Percentiles rank a stretch among this genome's conserved stretches.
Evolutionary conservation across 2,113 vertebrate species (phyloP).

Genomic region (Dermatemys mawii): DNA sequence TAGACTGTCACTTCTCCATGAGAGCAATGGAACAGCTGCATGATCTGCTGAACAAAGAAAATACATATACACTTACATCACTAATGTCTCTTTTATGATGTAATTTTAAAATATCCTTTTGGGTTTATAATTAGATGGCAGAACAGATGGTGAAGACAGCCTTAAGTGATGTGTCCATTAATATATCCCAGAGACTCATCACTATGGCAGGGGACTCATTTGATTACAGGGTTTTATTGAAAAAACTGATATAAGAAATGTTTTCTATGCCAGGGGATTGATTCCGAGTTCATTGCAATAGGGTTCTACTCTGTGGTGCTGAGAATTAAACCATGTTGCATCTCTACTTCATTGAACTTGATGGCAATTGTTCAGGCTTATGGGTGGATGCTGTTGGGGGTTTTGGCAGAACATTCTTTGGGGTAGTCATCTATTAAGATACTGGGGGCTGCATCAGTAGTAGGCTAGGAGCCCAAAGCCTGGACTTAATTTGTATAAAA

Average conservation of each 20-base stretch:
- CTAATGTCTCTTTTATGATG: neutral
- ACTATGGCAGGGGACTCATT: neutral
- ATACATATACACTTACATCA: neutral
- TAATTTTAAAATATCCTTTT: neutral
- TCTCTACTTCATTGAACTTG: neutral
- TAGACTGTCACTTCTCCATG: neutral
- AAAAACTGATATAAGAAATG: neutral
- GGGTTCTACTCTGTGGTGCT: neutral
- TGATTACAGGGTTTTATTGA: neutral
- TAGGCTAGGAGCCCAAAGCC: neutral
- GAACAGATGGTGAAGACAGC: neutral
- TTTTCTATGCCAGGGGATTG: neutral
- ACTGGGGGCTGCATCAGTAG: neutral
- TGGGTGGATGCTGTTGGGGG: neutral
- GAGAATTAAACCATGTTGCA: neutral
- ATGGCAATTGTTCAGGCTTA: too few relatives aligned
- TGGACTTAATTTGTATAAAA: neutral
- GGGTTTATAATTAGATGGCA: neutral
- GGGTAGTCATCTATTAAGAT: too few relatives aligned
- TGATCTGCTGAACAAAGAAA: neutral
- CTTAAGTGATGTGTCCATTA: neutral
- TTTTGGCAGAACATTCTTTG: neutral
- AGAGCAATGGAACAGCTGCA: neutral
- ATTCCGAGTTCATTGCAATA: neutral
- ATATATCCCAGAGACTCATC: neutral